Evolutionary conservation across 1,140 invertebrate genomes (phyloP), one percentile per base, ranked within the genome.

Genomic region (Drosophila eugracilis): DNA sequence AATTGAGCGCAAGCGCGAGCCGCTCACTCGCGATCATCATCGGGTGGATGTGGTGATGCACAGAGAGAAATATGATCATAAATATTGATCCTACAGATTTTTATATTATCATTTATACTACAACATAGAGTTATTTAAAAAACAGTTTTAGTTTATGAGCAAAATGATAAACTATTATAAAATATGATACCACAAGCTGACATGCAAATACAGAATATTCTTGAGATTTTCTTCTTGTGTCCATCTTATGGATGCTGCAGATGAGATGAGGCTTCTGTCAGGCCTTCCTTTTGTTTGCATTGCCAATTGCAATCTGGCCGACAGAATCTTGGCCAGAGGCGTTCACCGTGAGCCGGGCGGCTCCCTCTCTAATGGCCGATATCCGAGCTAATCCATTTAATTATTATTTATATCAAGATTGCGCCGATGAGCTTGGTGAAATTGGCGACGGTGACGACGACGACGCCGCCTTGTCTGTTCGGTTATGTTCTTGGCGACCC

Each of bases 391-490:
- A 88, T 88, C 83, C 84, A 88, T 81, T 88, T 88, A 88, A 88
- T 88, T 88, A 88, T 88, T 88, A 89, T 88, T 88, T 78, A 88
- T 88, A 88, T 88, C 78, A 69, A 78, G 81, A 88, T 86, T 77
- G 58, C 53, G 47, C 47, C 78, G 55, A 58, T 69, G 65, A 72
- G 62, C 59, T 37, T 24, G 57, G 36, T 65, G 58, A 71, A 84
- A 84, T 59, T 60, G 49, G 37, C 74, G 66, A 48, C 28, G 49
- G 37, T 66, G 66, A 48, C 28, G 39, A 28, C 50, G 72, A 26
- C 49, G 75, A 59, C 78, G 78, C 80, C 81, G 80, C 49, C 74
- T 62, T 81, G 81, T 85, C 83, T 86, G 80, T 81, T 65, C 76
- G 14, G 41, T 24, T 32, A 26, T 9, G 26, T 15, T 45, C 24